phyloP scores from a whole-genome alignment of 2,113 vertebrate genomes.

The Poecilia latipinna region DNA sequence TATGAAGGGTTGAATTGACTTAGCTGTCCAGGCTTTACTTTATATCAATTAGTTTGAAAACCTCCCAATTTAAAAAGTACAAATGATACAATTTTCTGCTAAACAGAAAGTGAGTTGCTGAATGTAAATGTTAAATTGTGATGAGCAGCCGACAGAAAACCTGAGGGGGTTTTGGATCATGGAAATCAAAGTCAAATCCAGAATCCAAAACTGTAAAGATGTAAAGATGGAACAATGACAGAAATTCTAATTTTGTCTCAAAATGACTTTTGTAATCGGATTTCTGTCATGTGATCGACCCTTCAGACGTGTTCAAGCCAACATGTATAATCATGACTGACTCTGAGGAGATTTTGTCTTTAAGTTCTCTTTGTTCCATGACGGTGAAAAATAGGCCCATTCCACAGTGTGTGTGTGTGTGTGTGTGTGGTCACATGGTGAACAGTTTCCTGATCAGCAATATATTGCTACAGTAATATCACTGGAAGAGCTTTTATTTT shows the following conservation, averaged over 20 bases:
- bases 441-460: constrained; percentile 68
- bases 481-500: constrained; percentile 59
- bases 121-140: too few relatives aligned
- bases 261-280: not conserved
- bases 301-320: constrained; percentile 2
- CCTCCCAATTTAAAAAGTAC: not conserved
- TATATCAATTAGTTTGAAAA: too few relatives aligned
- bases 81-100: not conserved
- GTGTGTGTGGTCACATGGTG: constrained; percentile 31
- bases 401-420: constrained; percentile 14
- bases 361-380: constrained; percentile 41
- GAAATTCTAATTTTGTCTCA: too few relatives aligned
- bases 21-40: not conserved
- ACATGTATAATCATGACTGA: not conserved
- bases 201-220: too few relatives aligned
- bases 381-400: constrained; percentile 27
- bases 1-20: not conserved
- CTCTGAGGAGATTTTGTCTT: constrained; percentile 28
- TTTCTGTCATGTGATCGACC: constrained; percentile 20
- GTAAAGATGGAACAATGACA: too few relatives aligned
- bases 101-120: not conserved
- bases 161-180: too few relatives aligned
- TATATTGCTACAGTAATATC: constrained; percentile 54
- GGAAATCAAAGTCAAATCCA: too few relatives aligned
- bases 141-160: too few relatives aligned